Conservation (phyloP, 2,888 invertebrate species). For the Cheilosia pagana region DNA sequence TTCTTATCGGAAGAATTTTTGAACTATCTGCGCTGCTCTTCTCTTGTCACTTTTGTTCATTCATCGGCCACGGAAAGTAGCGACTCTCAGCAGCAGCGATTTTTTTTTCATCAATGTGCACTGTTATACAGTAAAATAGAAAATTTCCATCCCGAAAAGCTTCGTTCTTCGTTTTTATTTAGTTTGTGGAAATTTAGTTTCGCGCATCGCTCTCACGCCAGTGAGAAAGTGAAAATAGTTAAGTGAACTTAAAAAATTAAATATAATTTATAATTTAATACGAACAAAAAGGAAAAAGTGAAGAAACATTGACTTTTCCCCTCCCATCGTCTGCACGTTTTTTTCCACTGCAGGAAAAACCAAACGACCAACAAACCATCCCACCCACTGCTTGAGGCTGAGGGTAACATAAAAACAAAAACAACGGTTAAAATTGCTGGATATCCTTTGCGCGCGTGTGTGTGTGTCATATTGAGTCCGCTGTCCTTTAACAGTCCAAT, state of each 20-base stretch:
- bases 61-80: constrained; percentile 41
- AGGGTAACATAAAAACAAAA: background rate
- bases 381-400: constrained; percentile 1
- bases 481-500: constrained; percentile 60
- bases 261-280: background rate
- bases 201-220: background rate
- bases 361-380: background rate
- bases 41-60: constrained; percentile 60
- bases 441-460: constrained; percentile 50
- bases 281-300: constrained; percentile 21
- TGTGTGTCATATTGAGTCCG: constrained; percentile 31
- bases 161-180: constrained; percentile 1
- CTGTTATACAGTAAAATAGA: constrained; percentile 20
- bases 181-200: background rate
- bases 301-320: constrained; percentile 33
- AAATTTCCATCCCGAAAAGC: constrained; percentile 30
- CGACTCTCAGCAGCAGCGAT: constrained; percentile 31
- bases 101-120: constrained; percentile 37
- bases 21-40: constrained; percentile 3
- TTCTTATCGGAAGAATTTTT: constrained; percentile 42
- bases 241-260: background rate
- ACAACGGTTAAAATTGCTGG: background rate
- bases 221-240: constrained; percentile 5
- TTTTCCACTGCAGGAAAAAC: constrained; percentile 42
- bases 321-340: constrained; percentile 47